phyloP scores from a whole-genome alignment of 2,888 invertebrate species.

The Congeria kusceri region DNA sequence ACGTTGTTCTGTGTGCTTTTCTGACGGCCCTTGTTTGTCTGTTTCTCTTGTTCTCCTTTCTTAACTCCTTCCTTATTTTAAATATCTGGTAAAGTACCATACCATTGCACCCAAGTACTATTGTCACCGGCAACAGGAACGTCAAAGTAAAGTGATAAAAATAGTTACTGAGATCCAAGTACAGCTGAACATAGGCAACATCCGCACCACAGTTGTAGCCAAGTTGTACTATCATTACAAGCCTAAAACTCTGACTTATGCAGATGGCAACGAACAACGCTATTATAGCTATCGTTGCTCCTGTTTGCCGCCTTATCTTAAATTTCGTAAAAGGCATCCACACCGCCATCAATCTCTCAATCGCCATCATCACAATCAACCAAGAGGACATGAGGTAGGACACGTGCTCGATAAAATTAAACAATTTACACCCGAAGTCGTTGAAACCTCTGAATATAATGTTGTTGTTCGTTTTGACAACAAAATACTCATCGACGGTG shows the following conservation, averaged over 20 bases:
- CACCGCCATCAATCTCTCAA: conserved; percentile 80
- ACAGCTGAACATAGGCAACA: conserved; percentile 63
- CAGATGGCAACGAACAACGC: conserved; percentile 74
- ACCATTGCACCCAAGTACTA: conserved; percentile 79
- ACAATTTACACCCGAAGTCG: conserved; percentile 77
- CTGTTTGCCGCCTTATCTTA: conserved; percentile 73
- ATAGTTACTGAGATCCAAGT: conserved; percentile 77
- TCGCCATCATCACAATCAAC: conserved; percentile 82
- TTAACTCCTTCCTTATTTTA: conserved; percentile 4
- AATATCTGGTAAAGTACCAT: conserved; percentile 76
- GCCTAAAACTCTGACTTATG: conserved; percentile 79
- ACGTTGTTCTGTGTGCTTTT: conserved; percentile 74
- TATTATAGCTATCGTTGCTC: conserved; percentile 75
- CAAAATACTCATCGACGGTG: conserved; percentile 67
- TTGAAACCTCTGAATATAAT: conserved; percentile 67
- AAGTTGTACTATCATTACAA: conserved; percentile 65
- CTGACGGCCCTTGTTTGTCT: conserved; percentile 25
- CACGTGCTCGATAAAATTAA: conserved; percentile 77
- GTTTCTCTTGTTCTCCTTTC: background rate
- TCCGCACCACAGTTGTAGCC: conserved; percentile 57
- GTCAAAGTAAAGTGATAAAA: conserved; percentile 78
- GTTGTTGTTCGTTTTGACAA: background rate
- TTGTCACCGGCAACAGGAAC: conserved; percentile 76
- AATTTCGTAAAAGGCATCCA: conserved; percentile 80
- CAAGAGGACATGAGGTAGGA: conserved; percentile 82